Base-by-base conservation (phyloP, 2,113 vertebrate genomes). In the Channa maculata region DNA sequence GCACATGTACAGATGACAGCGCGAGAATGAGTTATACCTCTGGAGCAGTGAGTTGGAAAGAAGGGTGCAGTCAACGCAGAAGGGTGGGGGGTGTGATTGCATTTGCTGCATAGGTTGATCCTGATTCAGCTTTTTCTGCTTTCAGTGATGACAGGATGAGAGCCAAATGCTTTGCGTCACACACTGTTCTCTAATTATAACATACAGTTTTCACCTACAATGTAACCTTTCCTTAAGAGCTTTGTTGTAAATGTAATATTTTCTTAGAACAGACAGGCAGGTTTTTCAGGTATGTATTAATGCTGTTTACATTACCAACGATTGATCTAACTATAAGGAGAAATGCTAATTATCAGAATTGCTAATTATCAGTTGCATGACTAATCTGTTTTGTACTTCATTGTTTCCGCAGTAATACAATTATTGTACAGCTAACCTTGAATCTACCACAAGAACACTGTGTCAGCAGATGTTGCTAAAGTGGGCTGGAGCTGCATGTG, bases 61-160 rank as follows among this genome's bases (percentile, higher is more conserved):
- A 58, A 13, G 57, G 64, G 41, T 51, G 45, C 37, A 49, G 15
- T 43, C 45, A 71, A 61, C 39, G 55, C 48, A 64, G 58, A 11
- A 37, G 55, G 46, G n/a, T 51, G 55, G 53, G n/a, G 13, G 4
- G 48, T 74, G 83, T 81, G 73, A 79, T 85, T 83, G 79, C 67
- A 83, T 74, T 79, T 68, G 75, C 72, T 79, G 79, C 71, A 84
- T 67, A 38, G 62, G 48, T 71, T 69, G 45, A 71, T 83, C 91
- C 76, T 88, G 89, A 88, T 83, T 89, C 86, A 89, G 87, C 90
- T 60, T 8, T 73, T 85, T 85, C 11, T 65, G 34, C 69, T 24
- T 39, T 14, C 6, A 37, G 61, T 62, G 51, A 75, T 62, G 44
- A 64, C 44, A 36, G 43, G 36, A 33, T 53, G 15, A 8, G 62